Evolutionary conservation across 2,113 vertebrate genomes (phyloP).

Genomic region (Donacobius atricapilla): DNA sequence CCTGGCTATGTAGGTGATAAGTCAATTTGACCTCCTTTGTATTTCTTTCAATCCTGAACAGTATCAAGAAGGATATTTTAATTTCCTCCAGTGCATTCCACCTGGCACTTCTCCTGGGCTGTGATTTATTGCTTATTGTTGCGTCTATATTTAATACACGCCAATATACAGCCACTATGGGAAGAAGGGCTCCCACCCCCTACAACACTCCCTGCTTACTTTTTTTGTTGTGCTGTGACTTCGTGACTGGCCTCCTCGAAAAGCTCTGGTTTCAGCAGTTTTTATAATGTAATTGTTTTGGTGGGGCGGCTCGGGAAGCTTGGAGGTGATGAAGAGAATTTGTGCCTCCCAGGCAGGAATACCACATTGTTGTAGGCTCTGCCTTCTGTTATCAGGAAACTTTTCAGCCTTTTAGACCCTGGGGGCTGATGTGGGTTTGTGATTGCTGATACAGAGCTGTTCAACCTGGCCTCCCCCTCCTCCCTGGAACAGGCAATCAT

Average conservation of each 20-base stretch:
- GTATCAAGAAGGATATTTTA: conserved; percentile 59
- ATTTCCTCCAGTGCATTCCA: conserved; percentile 57
- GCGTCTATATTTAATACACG: conserved; percentile 48
- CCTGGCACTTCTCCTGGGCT: conserved; percentile 54
- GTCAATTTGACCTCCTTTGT: conserved; percentile 38
- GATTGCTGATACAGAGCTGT: background rate
- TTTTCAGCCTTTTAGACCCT: background rate
- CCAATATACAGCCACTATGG: background rate
- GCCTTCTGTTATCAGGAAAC: conserved; percentile 22
- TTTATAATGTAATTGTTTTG: conserved; percentile 39
- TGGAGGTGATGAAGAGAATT: conserved; percentile 27
- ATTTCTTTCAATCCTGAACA: conserved; percentile 38
- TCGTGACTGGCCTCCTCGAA: conserved; percentile 14
- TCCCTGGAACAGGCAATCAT: background rate
- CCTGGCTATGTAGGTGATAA: background rate
- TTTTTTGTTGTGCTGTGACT: background rate
- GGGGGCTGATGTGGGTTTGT: background rate
- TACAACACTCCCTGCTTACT: background rate
- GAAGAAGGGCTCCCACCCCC: background rate
- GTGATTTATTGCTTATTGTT: conserved; percentile 68
- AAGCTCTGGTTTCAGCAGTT: conserved; percentile 53
- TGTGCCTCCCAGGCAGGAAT: conserved; percentile 52
- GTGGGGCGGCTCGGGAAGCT: background rate
- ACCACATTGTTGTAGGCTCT: conserved; percentile 19
- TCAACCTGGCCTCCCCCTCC: background rate